Conservation (phyloP, 1,140 invertebrate species). For the Leptestheria dahalacensis region DNA sequence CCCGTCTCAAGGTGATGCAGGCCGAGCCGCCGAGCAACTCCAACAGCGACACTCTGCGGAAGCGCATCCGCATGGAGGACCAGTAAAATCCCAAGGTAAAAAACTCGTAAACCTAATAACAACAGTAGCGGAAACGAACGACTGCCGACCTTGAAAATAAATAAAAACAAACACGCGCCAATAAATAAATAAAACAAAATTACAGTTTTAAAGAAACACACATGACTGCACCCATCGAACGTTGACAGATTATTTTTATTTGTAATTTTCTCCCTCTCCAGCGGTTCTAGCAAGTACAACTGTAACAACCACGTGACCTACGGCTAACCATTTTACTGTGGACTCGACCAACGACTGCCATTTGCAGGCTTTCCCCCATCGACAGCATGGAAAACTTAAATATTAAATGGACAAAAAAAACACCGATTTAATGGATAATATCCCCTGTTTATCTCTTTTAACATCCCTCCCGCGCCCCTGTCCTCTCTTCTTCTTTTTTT, state of each 20-base stretch:
- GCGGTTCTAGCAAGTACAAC: neutral
- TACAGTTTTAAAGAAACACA: neutral
- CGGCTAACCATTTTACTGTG: neutral
- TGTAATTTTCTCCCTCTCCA: neutral
- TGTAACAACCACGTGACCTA: neutral
- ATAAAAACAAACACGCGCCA: neutral
- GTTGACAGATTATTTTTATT: neutral
- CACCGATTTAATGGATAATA: no score
- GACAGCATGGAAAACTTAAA: no score
- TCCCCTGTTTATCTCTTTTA: no score
- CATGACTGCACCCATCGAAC: neutral
- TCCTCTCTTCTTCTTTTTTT: neutral
- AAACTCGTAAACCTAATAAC: no score
- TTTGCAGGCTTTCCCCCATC: neutral
- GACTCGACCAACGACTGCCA: neutral
- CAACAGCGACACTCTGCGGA: constrained; percentile 13
- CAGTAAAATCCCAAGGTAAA: no score
- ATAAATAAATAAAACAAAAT: neutral
- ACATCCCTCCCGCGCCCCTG: neutral
- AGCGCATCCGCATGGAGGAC: constrained; percentile 16
- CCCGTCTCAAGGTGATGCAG: constrained; percentile 69
- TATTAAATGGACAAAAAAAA: no score
- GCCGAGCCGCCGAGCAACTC: constrained; percentile 50
- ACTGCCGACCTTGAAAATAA: no score
- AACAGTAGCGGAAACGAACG: no score